Base-by-base conservation (phyloP, 1,140 invertebrate species). In the Hylyphantes graminicola region DNA sequence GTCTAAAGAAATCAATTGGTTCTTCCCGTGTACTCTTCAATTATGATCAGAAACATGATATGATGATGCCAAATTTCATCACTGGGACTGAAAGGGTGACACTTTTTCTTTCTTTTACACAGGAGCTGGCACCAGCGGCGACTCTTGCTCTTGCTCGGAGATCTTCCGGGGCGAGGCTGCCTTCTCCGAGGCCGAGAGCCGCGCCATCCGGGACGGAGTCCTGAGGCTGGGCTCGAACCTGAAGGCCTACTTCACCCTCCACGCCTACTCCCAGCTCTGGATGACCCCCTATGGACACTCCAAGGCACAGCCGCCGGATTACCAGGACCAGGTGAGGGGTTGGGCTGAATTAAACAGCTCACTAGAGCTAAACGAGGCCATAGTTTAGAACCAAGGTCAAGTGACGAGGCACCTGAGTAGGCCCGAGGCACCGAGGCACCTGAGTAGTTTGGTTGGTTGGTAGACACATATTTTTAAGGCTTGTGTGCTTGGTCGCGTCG, bases 271-370 rank as follows among this genome's bases (percentile, higher is more conserved):
- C 0, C 87, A 88, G 54, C 59, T 87, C 21, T 88, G 87, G 87
- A 85, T 95, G 7, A 94, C 94, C 87, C 94, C 94, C n/a, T 95
- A 93, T 93, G 94, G 94, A 35, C 94, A 92, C 87, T 93, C 93
- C 77, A 83, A 75, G 13, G 64, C 87, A 4, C 79, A 90, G 15
- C 91, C 92, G 53, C 70, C 87, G 10, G 90, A 91, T 80, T 90
- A 91, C 85, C 87, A 89, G 15, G 87, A 88, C n/a, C 87, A 92
- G 50, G 90, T 90, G 89, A 35, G 92, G 95, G 12, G 35, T 13
- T 15, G 48, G n/a, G n/a, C n/a, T n/a, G n/a, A n/a, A n/a, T n/a
- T n/a, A n/a, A n/a, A n/a, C n/a, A n/a, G n/a, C n/a, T n/a, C n/a
- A n/a, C n/a, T n/a, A n/a, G n/a, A n/a, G n/a, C n/a, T n/a, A n/a